Evolutionary conservation across 2,888 invertebrate species (phyloP), one percentile per base, ranked within the genome.

Genomic region (Holacanthella duospinosa): DNA sequence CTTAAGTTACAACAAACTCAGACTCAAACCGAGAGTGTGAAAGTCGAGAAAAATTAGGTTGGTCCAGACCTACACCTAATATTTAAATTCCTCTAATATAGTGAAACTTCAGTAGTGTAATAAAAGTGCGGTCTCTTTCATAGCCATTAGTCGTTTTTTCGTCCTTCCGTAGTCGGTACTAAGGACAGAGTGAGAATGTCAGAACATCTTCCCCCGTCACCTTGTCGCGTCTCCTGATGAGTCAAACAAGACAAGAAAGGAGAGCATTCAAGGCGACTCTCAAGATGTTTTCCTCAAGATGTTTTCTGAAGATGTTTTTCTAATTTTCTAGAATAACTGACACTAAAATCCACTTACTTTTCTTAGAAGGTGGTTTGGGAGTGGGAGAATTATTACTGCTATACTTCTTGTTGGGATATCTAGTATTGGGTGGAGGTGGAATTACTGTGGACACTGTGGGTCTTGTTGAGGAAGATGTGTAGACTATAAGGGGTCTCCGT

Each of bases 331-430:
- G 21, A 48, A 48, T 16, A 9, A n/a, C 4, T n/a, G 48, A 48
- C 48, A 48, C 4, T 4, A 21, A 48, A 48, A 48, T n/a, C 19
- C 75, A 78, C 81, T 81, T 74, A 80, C 72, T 79, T 76, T 82
- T 82, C 80, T 88, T 88, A 74, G 86, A 86, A 74, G 86, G 82
- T 59, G 85, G 82, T 74, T 84, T 84, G 74, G 80, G 77, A 64
- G 74, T 74, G 65, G 74, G 71, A 68, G 71, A 74, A 59, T 72
- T 74, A 62, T 65, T 64, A 68, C 68, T 65, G 64, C 61, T 74
- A 68, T 66, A 72, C 71, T 69, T 73, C 69, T 68, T 74, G 72
- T 64, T 73, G 65, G 67, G 74, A 64, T 66, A 70, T 59, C 62
- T 69, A 54, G 74, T 77, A 75, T 77, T 74, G 74, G 74, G 76